These are phyloP conservation scores for Percopsis omiscomaycus DNA, from an alignment of 2,797 vertebrate genomes.

Conservation along the genomic window DNA sequence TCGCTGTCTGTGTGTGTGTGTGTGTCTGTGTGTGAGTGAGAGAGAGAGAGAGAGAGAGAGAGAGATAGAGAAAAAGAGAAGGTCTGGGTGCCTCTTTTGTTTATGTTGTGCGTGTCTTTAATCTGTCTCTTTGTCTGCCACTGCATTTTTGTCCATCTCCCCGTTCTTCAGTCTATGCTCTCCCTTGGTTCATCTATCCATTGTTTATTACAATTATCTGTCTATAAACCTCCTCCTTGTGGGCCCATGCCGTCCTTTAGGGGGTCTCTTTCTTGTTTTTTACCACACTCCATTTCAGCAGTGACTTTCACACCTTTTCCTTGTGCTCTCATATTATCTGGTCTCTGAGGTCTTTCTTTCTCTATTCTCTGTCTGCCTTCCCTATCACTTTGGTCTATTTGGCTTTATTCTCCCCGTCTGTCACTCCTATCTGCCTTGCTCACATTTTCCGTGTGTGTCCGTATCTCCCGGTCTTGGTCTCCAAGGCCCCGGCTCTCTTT, in stretches of 20 bases:
- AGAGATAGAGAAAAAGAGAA: constrained; percentile 12
- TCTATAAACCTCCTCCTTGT: no score
- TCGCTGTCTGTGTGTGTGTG: constrained; percentile 6
- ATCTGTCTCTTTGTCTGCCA: constrained; percentile 25
- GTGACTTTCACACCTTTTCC: constrained; percentile 26
- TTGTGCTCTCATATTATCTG: constrained; percentile 44
- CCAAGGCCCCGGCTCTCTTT: constrained; percentile 1
- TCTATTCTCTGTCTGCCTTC: constrained; percentile 47
- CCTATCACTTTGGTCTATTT: constrained; percentile 43
- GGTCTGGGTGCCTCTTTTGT: constrained; percentile 32
- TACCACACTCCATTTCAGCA: constrained; percentile 21
- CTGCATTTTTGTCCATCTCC: constrained; percentile 31
- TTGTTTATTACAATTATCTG: constrained; percentile 11
- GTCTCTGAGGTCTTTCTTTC: constrained; percentile 55
- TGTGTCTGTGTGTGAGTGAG: constrained; percentile 1
- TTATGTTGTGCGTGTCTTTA: constrained; percentile 41
- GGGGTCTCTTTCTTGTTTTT: constrained; percentile 30
- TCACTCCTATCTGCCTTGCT: constrained; percentile 42
- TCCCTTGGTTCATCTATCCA: constrained; percentile 47
- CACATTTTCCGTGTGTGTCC: constrained; percentile 46
- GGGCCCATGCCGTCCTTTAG: no score
- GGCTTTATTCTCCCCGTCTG: constrained; percentile 1
- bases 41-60: not conserved
- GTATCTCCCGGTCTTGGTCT: constrained; percentile 32
- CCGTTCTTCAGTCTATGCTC: constrained; percentile 47